A percentile compares a stretch with the other conserved stretches of the same genome.
phyloP scores from a whole-genome alignment of 2,888 invertebrate species.

The Rhingia rostrata region DNA sequence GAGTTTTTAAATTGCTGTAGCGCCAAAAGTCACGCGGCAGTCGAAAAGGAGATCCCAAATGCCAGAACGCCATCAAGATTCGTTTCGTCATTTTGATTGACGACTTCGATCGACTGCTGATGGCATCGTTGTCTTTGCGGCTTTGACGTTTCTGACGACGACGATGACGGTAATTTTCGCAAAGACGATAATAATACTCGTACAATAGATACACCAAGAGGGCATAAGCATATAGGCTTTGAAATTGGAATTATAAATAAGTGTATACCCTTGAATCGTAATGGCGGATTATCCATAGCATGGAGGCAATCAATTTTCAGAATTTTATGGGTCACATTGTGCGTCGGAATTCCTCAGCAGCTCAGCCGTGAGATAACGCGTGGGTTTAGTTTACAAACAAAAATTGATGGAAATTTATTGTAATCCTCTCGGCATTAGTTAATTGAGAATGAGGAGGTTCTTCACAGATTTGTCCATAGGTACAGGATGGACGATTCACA shows the following conservation, averaged over 20 bases:
- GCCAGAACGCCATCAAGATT: conserved; percentile 73
- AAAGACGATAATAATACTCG: conserved; percentile 42
- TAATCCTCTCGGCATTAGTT: conserved; percentile 45
- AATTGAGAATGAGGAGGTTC: conserved; percentile 28
- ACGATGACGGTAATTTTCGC: conserved; percentile 55
- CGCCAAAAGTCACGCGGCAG: conserved; percentile 75
- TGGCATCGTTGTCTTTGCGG: conserved; percentile 59
- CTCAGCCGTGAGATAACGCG: conserved; percentile 35
- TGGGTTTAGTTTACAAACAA: conserved; percentile 22
- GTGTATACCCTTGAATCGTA: conserved; percentile 40
- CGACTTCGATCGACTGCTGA: conserved; percentile 68
- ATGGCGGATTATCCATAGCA: conserved; percentile 52
- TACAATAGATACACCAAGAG: conserved; percentile 41
- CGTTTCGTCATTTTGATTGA: conserved; percentile 74
- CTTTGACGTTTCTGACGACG: conserved; percentile 39
- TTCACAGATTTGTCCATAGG: background rate
- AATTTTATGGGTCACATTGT: conserved; percentile 60
- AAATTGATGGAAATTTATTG: conserved; percentile 63
- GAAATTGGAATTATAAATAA: conserved; percentile 45
- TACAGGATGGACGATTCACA: conserved; percentile 17
- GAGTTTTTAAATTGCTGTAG: conserved; percentile 57
- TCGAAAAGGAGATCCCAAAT: conserved; percentile 69
- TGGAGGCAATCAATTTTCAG: conserved; percentile 61
- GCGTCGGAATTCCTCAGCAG: conserved; percentile 58
- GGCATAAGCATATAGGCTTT: conserved; percentile 15